phyloP scores from a whole-genome alignment of 2,113 vertebrate genomes.

The Neoarius graeffei region DNA sequence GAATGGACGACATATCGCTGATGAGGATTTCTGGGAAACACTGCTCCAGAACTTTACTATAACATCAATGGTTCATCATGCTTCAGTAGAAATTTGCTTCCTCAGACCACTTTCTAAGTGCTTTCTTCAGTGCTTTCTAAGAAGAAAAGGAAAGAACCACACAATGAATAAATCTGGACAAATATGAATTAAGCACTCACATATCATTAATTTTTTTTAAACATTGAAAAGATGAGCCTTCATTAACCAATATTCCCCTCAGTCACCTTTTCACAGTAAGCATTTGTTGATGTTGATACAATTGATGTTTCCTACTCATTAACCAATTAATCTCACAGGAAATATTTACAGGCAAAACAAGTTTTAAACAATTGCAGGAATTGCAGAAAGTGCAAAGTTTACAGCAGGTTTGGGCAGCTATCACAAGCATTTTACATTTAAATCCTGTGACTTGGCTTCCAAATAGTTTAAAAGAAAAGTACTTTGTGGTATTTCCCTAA shows the following conservation, averaged over 20 bases:
- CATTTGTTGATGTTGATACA: conserved; percentile 14
- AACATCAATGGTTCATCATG: conserved; percentile 58
- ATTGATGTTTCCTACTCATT: conserved; percentile 9
- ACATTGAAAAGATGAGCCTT: background rate
- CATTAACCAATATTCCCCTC: background rate
- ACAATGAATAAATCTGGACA: conserved; percentile 41
- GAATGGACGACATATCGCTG: conserved; percentile 53
- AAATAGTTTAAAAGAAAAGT: background rate
- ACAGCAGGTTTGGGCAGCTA: background rate
- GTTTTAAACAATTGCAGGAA: background rate
- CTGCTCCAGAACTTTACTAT: conserved; percentile 58
- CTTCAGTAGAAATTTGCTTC: conserved; percentile 49
- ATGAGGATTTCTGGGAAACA: conserved; percentile 53
- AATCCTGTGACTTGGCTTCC: background rate
- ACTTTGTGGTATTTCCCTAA: background rate
- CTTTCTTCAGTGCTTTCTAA: conserved; percentile 58
- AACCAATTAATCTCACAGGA: background rate
- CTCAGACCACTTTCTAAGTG: conserved; percentile 16
- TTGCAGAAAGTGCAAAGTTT: background rate
- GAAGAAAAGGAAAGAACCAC: conserved; percentile 54
- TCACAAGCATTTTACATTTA: background rate
- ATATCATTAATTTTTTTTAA: conserved; percentile 7
- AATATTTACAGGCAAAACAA: conserved; percentile 2
- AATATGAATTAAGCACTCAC: conserved; percentile 13
- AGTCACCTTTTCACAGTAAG: background rate